Evolutionary conservation across 2,113 vertebrate species (phyloP).

Genomic region (Mesoclemmys tuberculata): DNA sequence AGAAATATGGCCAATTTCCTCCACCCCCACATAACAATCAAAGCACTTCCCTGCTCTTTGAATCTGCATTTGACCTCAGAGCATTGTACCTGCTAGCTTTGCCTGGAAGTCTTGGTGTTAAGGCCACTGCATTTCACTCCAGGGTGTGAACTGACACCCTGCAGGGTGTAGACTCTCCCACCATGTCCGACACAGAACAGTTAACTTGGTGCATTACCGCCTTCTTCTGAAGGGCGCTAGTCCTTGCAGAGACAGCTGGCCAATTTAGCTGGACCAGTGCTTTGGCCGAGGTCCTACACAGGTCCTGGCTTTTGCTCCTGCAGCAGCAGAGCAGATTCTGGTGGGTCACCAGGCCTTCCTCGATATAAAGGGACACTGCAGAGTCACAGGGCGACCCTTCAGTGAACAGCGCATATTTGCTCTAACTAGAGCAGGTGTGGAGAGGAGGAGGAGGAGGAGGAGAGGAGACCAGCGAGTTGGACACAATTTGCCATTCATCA

Average conservation of each 20-base stretch:
- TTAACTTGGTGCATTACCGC: neutral
- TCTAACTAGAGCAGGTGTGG: neutral
- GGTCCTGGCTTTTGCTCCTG: neutral
- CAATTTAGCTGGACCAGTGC: rapidly evolving
- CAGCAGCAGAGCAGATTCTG: neutral
- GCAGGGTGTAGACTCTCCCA: neutral
- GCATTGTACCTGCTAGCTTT: neutral
- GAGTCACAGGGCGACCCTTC: conserved; percentile 32
- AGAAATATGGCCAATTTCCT: conserved; percentile 37
- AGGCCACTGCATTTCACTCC: neutral
- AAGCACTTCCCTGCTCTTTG: conserved; percentile 35
- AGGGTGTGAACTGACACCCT: neutral
- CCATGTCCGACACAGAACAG: neutral
- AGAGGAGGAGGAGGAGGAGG: neutral
- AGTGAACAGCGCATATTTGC: neutral
- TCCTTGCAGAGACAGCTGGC: neutral
- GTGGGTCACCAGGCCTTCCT: conserved; percentile 12
- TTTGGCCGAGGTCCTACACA: rapidly evolving
- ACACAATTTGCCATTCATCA: neutral
- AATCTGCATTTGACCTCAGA: neutral
- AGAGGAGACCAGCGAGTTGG: neutral
- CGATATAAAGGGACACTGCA: conserved; percentile 50
- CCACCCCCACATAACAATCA: conserved; percentile 55
- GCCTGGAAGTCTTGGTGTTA: neutral
- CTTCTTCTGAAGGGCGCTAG: neutral